A percentile compares a stretch with the other conserved stretches of the same genome.
These are phyloP conservation scores for Operophtera brumata DNA, from an alignment of 2,888 invertebrate species.

Conservation along the genomic window DNA sequence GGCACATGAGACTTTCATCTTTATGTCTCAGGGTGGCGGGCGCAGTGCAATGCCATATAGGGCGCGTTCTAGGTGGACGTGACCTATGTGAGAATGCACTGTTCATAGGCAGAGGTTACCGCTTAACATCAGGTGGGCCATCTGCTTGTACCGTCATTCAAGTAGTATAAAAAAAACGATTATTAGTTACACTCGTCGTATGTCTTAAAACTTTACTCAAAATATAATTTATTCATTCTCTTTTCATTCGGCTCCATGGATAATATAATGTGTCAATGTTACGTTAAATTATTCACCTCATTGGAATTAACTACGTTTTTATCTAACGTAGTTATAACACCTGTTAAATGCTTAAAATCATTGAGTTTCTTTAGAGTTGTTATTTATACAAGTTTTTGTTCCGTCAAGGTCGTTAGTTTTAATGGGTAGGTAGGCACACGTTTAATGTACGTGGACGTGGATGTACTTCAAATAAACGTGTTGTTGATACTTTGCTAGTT, in stretches of 20 bases:
- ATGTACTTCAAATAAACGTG: constrained; percentile 34
- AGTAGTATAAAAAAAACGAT: too few species aligned
- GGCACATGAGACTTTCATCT: too few species aligned
- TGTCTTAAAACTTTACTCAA: background rate
- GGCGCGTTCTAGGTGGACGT: too few species aligned
- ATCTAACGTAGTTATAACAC: constrained; percentile 23
- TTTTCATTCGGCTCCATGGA: constrained; percentile 16
- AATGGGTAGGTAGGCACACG: constrained; percentile 32
- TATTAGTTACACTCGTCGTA: background rate
- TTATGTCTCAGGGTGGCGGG: too few species aligned
- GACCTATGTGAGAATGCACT: too few species aligned
- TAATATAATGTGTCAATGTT: constrained; percentile 21
- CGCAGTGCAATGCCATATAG: too few species aligned
- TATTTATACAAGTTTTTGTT: constrained; percentile 47
- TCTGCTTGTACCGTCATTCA: too few species aligned
- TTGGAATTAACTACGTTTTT: constrained; percentile 18
- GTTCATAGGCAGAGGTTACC: too few species aligned
- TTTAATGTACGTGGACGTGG: constrained; percentile 33
- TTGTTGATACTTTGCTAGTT: constrained; percentile 30
- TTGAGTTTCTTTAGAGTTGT: constrained; percentile 38
- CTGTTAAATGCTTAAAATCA: constrained; percentile 23
- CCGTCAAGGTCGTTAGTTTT: constrained; percentile 41
- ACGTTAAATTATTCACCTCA: constrained; percentile 10
- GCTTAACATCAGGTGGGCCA: too few species aligned
- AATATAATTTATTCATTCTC: constrained; percentile 7